phyloP scores from a whole-genome alignment of 2,888 invertebrate species.

The Pollenia angustigena region DNA sequence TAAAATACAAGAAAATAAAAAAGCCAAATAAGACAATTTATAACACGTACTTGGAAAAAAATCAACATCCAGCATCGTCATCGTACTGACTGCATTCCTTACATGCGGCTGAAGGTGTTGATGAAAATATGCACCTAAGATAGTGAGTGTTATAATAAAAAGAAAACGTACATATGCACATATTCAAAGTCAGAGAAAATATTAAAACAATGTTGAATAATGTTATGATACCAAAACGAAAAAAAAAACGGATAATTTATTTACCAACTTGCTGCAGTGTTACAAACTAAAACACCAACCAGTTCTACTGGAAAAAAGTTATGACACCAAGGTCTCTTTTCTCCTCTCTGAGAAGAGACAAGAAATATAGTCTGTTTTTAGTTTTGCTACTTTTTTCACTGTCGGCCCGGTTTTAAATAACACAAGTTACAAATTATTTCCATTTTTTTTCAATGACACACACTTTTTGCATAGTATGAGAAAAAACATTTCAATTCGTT shows the following conservation, averaged over 20 bases:
- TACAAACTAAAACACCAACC: slow-evolving; percentile 39
- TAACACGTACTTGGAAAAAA: slow-evolving; percentile 74
- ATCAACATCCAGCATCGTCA: slow-evolving; percentile 75
- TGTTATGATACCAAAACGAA: slow-evolving; percentile 40
- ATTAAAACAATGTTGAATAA: slow-evolving; percentile 63
- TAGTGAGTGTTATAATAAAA: slow-evolving; percentile 21
- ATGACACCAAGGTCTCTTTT: slow-evolving; percentile 37
- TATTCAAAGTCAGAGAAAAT: slow-evolving; percentile 64
- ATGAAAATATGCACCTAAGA: slow-evolving; percentile 43
- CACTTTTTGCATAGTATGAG: not conserved
- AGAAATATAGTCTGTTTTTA: slow-evolving; percentile 56
- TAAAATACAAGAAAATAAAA: slow-evolving; percentile 45
- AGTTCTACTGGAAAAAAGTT: slow-evolving; percentile 50
- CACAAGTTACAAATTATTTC: slow-evolving; percentile 66
- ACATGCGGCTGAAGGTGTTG: slow-evolving; percentile 33
- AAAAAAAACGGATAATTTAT: slow-evolving; percentile 58
- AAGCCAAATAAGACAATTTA: slow-evolving; percentile 56
- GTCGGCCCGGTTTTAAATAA: slow-evolving; percentile 59
- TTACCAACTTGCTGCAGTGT: slow-evolving; percentile 33
- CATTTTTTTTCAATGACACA: slow-evolving; percentile 24
- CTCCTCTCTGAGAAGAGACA: slow-evolving; percentile 32
- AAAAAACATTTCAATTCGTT: not conserved
- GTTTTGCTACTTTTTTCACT: slow-evolving; percentile 24
- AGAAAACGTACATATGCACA: not conserved
- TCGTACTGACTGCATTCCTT: slow-evolving; percentile 57